phyloP scores from a whole-genome alignment of 1,140 invertebrate species.

The Drosophila sproati region DNA sequence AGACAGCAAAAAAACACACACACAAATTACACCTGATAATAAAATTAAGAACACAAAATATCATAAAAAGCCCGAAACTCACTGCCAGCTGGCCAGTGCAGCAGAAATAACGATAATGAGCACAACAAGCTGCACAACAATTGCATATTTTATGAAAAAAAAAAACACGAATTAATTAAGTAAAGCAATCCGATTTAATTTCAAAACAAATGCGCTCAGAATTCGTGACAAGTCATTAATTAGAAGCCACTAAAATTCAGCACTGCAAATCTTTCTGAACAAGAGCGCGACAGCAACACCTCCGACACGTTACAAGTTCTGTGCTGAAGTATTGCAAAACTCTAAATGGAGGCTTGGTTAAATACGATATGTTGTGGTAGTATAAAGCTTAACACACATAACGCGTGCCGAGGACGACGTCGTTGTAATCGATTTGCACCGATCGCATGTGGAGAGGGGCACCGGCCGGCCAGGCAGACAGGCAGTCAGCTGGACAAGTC shows the following conservation, averaged over 20 bases:
- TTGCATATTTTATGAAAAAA: constrained; percentile 21
- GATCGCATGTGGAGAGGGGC: constrained; percentile 14
- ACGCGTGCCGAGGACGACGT: constrained; percentile 12
- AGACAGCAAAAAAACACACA: not conserved
- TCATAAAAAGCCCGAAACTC: constrained; percentile 30
- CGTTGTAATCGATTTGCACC: not conserved
- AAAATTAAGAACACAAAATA: not conserved
- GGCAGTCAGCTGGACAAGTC: not conserved
- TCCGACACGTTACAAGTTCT: constrained; percentile 70
- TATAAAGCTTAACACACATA: constrained; percentile 33
- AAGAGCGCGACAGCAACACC: constrained; percentile 13
- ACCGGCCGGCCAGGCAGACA: constrained; percentile 9
- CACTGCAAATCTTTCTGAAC: constrained; percentile 43
- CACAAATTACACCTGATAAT: constrained; percentile 11
- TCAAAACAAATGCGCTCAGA: constrained; percentile 28
- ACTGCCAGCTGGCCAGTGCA: constrained; percentile 47
- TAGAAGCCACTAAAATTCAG: constrained; percentile 57
- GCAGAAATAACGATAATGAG: constrained; percentile 18
- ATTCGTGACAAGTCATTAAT: constrained; percentile 46
- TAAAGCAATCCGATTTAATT: constrained; percentile 24
- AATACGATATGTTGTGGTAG: constrained; percentile 51
- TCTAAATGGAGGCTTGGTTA: constrained; percentile 77
- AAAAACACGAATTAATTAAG: constrained; percentile 20
- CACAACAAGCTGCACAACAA: constrained; percentile 9
- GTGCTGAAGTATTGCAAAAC: constrained; percentile 65